These are phyloP conservation scores for Pristiophorus japonicus DNA, from an alignment of 2,113 vertebrate species.

Conservation along the genomic window DNA sequence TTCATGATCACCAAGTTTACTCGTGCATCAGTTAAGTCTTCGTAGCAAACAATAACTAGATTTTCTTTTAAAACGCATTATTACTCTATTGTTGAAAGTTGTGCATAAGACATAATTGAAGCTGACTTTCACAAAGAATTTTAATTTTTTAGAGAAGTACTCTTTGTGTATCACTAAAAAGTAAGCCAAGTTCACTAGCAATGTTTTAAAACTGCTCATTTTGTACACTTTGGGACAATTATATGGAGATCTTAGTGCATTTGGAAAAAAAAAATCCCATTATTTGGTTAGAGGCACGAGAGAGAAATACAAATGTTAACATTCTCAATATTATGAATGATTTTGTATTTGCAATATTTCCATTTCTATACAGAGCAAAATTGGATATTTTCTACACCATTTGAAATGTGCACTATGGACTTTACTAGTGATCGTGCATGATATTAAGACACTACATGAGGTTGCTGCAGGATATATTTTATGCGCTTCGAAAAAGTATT, in stretches of 20 bases:
- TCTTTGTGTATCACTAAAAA: not conserved
- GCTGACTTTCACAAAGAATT: not conserved
- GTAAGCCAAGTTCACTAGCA: not conserved
- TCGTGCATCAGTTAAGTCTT: too few relatives aligned
- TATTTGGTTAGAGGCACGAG: not conserved
- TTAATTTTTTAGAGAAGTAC: not conserved
- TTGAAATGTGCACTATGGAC: not conserved
- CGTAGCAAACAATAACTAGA: too few relatives aligned
- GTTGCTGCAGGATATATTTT: not conserved
- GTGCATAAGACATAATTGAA: not conserved
- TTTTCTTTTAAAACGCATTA: too few relatives aligned
- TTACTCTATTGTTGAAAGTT: too few relatives aligned
- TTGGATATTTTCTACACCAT: not conserved
- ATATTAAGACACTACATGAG: not conserved
- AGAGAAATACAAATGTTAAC: not conserved
- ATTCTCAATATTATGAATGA: not conserved
- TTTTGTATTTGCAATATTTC: not conserved
- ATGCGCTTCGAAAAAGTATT: too few relatives aligned
- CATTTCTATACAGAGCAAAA: not conserved
- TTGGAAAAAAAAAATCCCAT: not conserved
- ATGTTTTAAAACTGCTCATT: not conserved
- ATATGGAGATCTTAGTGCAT: not conserved
- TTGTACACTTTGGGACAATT: not conserved
- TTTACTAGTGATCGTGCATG: not conserved
- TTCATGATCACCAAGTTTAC: too few relatives aligned